Percentiles rank a stretch among this genome's conserved stretches.
Conservation (phyloP, 2,888 invertebrate species). For the Euproctis similis region DNA sequence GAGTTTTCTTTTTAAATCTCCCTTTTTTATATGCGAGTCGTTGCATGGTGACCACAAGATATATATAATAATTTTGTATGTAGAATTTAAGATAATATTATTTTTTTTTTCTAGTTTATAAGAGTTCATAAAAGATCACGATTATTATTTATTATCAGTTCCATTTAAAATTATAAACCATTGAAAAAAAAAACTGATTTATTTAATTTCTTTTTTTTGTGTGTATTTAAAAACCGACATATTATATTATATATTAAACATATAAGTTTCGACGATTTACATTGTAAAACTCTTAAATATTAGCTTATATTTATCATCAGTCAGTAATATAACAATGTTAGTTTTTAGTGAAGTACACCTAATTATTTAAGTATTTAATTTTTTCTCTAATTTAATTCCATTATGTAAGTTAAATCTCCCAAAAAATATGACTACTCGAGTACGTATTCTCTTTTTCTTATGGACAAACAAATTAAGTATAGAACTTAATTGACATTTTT, state of each 20-base stretch:
- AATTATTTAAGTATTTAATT: constrained; percentile 75
- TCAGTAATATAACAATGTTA: constrained; percentile 74
- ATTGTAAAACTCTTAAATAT: constrained; percentile 64
- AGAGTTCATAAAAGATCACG: constrained; percentile 70
- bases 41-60: constrained; percentile 66
- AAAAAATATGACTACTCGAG: constrained; percentile 61
- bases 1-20: constrained; percentile 70
- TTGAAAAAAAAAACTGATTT: constrained; percentile 70
- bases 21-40: constrained; percentile 51
- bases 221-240: constrained; percentile 71
- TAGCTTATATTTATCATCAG: constrained; percentile 66
- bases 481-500: constrained; percentile 72
- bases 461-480: constrained; percentile 66
- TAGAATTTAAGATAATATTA: constrained; percentile 65
- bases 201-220: constrained; percentile 75
- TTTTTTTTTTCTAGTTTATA: constrained; percentile 64
- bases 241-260: too few relatives aligned
- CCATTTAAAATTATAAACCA: constrained; percentile 72
- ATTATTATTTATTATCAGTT: constrained; percentile 76
- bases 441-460: constrained; percentile 44
- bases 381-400: constrained; percentile 72
- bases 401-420: constrained; percentile 65
- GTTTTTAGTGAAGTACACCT: constrained; percentile 70
- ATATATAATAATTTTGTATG: constrained; percentile 72
- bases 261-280: constrained; percentile 57